These are phyloP conservation scores for Anolis apletophallus DNA, from an alignment of 2,797 vertebrate genomes.

Conservation along the genomic window DNA sequence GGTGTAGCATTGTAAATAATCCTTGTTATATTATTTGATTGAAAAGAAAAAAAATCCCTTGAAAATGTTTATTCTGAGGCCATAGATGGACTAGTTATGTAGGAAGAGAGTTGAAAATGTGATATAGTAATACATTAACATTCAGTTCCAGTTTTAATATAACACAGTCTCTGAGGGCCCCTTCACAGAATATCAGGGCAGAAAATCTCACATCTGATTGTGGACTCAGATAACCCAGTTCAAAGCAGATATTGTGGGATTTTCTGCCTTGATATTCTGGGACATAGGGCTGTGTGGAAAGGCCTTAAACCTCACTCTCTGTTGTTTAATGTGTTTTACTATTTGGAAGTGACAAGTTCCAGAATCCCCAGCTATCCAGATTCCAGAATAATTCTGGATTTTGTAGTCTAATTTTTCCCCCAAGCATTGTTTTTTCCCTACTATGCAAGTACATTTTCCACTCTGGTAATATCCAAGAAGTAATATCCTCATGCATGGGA, in stretches of 20 bases:
- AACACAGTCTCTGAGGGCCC: not conserved
- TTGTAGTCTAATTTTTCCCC: too few species aligned
- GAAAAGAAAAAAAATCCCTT: not conserved
- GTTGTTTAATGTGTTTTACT: not conserved
- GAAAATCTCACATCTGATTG: too few species aligned
- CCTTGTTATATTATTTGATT: not conserved
- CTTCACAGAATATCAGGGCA: too few species aligned
- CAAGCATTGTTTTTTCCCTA: not conserved
- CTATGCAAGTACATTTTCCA: not conserved
- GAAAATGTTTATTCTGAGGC: not conserved
- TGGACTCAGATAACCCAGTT: too few species aligned
- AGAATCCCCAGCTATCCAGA: too few species aligned
- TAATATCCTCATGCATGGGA: not conserved
- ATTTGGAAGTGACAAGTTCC: too few species aligned
- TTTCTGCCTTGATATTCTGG: too few species aligned
- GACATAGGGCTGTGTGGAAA: too few species aligned
- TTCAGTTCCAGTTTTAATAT: rapidly evolving
- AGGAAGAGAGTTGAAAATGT: not conserved
- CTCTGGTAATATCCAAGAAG: not conserved
- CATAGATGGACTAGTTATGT: too few species aligned
- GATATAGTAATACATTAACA: not conserved
- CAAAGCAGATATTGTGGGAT: too few species aligned
- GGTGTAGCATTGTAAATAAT: not conserved
- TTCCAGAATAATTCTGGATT: too few species aligned
- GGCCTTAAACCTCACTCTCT: too few species aligned